Base-by-base conservation (phyloP, 64 coral and sea anemone genomes). In the Montipora sp. region DNA sequence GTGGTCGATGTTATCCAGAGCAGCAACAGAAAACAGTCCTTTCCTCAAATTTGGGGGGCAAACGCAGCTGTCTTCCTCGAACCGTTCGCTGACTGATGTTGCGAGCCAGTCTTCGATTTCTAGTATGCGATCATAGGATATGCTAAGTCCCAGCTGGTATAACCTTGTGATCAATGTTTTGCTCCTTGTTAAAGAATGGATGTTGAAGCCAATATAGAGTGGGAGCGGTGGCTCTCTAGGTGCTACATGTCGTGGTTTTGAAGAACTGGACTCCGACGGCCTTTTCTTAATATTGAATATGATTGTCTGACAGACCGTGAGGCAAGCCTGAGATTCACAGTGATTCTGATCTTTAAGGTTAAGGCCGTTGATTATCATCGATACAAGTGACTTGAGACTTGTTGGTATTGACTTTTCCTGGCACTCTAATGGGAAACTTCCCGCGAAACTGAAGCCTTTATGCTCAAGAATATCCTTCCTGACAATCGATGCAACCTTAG, bases 361-460 rank as follows among this genome's bases (percentile, higher is more conserved):
- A 45, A 95, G 43, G 10, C 93, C 87, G 85, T 51, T 55, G 4
- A 95, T 55, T 46, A 90, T 61, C 88, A 90, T 95, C 7, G 76
- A 87, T 43, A 93, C 48, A 44, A 88, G 92, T 70, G 93, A 95
- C 45, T 85, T 95, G 11, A 95, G 66, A 20, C 93, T 95, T 48
- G 93, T 23, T 5, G 93, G 93, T 48, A 73, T 55, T 12, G 87
- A 95, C 18, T 49, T 66, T 90, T 90, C 79, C 57, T 95, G 93
- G 71, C 93, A 95, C 22, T 72, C 58, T 13, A 15, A 43, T 11
- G 80, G 60, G 78, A 95, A 90, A 87, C 24, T 49, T 66, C 93
- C 88, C 27, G 81, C 86, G 90, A 95, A 86, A 7, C 58, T 84
- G 63, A 94, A 89, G 13, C 92, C 61, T 75, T 94, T 16, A 74